Evolutionary conservation across 2,113 vertebrate genomes (phyloP).

Genomic region (Nettapus auritus): DNA sequence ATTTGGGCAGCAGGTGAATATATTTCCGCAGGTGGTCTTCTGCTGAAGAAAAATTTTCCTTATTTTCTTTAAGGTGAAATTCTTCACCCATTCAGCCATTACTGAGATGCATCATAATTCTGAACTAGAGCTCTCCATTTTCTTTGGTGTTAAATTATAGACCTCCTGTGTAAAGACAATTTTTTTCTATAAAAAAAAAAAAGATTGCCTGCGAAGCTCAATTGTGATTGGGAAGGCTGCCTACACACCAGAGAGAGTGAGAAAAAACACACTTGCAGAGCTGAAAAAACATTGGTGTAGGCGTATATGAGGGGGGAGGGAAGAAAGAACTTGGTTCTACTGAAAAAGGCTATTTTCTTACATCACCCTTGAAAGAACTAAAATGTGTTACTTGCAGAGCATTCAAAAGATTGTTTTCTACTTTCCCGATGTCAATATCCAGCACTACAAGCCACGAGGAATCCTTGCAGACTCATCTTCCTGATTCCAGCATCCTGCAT

Average conservation of each 20-base stretch:
- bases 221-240: constrained; percentile 68
- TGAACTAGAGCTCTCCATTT: constrained; percentile 52
- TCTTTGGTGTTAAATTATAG: constrained; percentile 66
- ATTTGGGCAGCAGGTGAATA: background rate
- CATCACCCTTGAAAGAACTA: background rate
- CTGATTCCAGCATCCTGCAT: background rate
- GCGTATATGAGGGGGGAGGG: background rate
- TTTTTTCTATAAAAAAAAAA: background rate
- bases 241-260: constrained; percentile 71
- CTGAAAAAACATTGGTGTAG: constrained; percentile 60
- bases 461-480: background rate
- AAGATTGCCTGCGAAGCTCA: constrained; percentile 73
- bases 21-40: background rate
- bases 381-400: constrained; percentile 5
- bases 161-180: constrained; percentile 60
- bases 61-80: background rate
- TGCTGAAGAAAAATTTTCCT: background rate
- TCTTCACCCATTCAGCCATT: background rate
- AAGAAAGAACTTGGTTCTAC: constrained; percentile 1
- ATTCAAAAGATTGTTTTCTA: background rate
- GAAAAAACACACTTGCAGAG: constrained; percentile 59
- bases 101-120: constrained; percentile 18
- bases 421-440: background rate
- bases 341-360: constrained; percentile 41
- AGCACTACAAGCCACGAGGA: background rate